Conservation (phyloP, 2,113 vertebrate species). For the Peromyscus polionotus region DNA sequence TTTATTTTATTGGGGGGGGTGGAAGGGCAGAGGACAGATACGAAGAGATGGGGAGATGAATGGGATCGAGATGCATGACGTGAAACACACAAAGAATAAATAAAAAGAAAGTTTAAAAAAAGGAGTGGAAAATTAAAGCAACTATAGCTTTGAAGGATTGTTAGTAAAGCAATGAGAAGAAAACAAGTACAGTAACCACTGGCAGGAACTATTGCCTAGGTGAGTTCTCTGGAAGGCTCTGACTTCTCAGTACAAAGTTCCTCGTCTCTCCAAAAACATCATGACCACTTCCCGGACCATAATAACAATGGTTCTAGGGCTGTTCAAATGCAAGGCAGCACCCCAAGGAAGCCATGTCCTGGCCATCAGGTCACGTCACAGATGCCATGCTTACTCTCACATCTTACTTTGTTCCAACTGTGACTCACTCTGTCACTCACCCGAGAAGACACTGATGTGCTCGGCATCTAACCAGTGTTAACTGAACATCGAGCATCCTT, state of each 20-base stretch:
- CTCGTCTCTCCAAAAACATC: conserved; percentile 20
- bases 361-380: background rate
- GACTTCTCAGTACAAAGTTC: conserved; percentile 15
- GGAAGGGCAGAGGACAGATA: background rate
- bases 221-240: conserved; percentile 23
- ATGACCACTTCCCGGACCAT: background rate
- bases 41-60: background rate
- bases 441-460: background rate
- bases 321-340: background rate
- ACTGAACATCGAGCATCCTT: conserved; percentile 15
- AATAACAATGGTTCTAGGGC: conserved; percentile 1
- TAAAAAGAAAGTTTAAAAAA: background rate
- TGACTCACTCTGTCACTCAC: background rate
- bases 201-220: conserved; percentile 5
- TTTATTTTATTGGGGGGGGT: background rate
- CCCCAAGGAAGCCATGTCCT: background rate
- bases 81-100: background rate
- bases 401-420: background rate
- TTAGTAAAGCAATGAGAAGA: conserved; percentile 27
- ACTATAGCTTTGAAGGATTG: conserved; percentile 32
- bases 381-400: background rate
- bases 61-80: background rate
- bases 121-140: conserved; percentile 62
- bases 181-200: conserved; percentile 45
- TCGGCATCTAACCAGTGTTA: background rate